Percentiles rank a stretch among this genome's conserved stretches.
phyloP scores from a whole-genome alignment of 2,797 vertebrate species.

The Neosalanx taihuensis region DNA sequence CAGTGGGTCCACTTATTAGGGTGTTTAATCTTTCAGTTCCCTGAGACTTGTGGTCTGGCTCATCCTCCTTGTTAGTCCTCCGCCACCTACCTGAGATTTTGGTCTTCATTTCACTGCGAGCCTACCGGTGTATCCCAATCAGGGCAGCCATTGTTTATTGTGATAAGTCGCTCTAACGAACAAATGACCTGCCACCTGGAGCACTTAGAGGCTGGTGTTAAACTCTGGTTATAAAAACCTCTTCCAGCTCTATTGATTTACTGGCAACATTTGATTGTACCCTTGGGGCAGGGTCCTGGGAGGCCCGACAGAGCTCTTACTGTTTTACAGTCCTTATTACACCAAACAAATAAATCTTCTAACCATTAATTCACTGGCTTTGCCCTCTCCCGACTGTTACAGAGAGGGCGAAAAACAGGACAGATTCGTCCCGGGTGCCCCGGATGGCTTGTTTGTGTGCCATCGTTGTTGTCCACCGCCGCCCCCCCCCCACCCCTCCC shows the following conservation, averaged over 20 bases:
- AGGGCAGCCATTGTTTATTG: conserved; percentile 80
- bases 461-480: conserved; percentile 49
- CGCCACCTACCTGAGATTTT: conserved; percentile 68
- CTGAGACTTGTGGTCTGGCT: conserved; percentile 55
- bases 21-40: conserved; percentile 70
- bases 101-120: conserved; percentile 55
- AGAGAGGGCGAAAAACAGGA: conserved; percentile 62
- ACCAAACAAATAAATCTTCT: conserved; percentile 86
- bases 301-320: conserved; percentile 76
- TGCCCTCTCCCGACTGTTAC: conserved; percentile 62
- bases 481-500: conserved; percentile 30
- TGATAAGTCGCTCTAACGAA: conserved; percentile 84
- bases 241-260: conserved; percentile 85
- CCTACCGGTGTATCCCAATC: conserved; percentile 64
- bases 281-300: conserved; percentile 76
- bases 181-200: conserved; percentile 85
- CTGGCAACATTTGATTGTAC: conserved; percentile 84
- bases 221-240: conserved; percentile 81
- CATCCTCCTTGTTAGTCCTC: conserved; percentile 67
- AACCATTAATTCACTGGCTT: conserved; percentile 76
- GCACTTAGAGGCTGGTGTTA: conserved; percentile 80
- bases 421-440: conserved; percentile 58
- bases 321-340: conserved; percentile 84
- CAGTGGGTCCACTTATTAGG: conserved; percentile 47
- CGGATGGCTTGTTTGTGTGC: conserved; percentile 53